Evolutionary conservation across 2,888 invertebrate species (phyloP).

Genomic region (Papilio elwesi): DNA sequence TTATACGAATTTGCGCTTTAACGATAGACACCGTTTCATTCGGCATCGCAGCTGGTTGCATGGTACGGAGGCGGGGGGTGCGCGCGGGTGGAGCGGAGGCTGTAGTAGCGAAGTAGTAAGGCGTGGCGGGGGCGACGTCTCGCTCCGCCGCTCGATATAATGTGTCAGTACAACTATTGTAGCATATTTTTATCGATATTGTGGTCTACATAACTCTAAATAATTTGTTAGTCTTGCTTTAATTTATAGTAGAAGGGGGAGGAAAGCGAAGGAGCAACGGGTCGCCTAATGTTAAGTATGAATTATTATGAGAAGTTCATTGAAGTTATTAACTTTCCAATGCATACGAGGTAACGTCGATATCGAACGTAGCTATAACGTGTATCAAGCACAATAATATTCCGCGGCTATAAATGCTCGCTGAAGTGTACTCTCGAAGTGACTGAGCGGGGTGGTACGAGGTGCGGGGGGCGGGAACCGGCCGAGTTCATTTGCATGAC

Average conservation of each 20-base stretch:
- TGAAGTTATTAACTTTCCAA: too few species aligned
- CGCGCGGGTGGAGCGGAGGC: conserved; percentile 60
- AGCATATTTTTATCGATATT: conserved; percentile 45
- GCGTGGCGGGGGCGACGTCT: conserved; percentile 49
- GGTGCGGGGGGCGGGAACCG: conserved; percentile 51
- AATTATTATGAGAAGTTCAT: too few species aligned
- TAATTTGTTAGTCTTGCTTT: background rate
- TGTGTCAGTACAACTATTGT: conserved; percentile 55
- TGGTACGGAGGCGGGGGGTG: conserved; percentile 58
- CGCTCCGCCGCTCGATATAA: conserved; percentile 48
- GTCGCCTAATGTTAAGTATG: too few species aligned
- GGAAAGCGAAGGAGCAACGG: too few species aligned
- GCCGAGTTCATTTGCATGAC: conserved; percentile 73
- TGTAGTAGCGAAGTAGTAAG: conserved; percentile 76
- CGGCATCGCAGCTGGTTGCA: conserved; percentile 47
- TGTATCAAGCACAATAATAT: conserved; percentile 68
- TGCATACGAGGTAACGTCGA: conserved; percentile 40
- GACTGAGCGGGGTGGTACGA: conserved; percentile 48
- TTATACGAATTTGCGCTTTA: conserved; percentile 27
- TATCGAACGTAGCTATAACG: conserved; percentile 53
- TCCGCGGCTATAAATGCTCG: conserved; percentile 73
- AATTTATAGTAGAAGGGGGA: too few species aligned
- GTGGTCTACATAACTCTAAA: background rate
- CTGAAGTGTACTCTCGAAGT: conserved; percentile 60
- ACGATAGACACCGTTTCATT: conserved; percentile 31